Evolutionary conservation across 1,140 invertebrate species (phyloP).

Genomic region (Eumeta japonica): DNA sequence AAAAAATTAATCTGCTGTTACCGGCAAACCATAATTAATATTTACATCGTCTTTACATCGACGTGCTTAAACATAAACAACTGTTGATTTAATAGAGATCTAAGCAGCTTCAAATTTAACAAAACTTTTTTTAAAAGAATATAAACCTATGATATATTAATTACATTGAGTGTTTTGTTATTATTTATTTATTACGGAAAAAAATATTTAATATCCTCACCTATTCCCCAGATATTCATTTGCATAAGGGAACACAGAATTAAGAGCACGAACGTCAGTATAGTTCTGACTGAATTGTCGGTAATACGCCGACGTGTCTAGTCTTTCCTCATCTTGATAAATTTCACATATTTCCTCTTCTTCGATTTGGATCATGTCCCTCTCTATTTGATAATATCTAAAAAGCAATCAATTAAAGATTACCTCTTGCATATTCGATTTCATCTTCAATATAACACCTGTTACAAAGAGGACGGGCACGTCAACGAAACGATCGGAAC

Average conservation of each 20-base stretch:
- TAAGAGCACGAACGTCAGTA: slow-evolving; percentile 58
- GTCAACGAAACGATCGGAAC: background rate
- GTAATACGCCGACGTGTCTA: slow-evolving; percentile 45
- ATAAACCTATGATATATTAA: background rate
- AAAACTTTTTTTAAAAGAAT: too few relatives aligned
- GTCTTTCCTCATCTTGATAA: slow-evolving; percentile 34
- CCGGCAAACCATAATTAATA: too few relatives aligned
- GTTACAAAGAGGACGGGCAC: background rate
- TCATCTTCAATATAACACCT: background rate
- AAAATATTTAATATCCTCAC: slow-evolving; percentile 13
- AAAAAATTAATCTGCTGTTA: too few relatives aligned
- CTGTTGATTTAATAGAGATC: too few relatives aligned
- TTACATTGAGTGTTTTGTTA: too few relatives aligned
- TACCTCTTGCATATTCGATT: background rate
- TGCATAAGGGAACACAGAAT: slow-evolving; percentile 78
- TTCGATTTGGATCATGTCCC: slow-evolving; percentile 24
- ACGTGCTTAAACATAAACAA: too few relatives aligned
- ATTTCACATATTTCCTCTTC: slow-evolving; percentile 33
- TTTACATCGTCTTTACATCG: too few relatives aligned
- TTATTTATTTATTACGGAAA: background rate
- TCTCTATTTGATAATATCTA: slow-evolving; percentile 39
- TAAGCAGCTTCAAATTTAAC: too few relatives aligned
- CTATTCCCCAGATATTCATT: slow-evolving; percentile 77
- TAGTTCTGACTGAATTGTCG: slow-evolving; percentile 43
- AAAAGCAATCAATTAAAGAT: slow-evolving; percentile 15